These are phyloP conservation scores for Melanostoma mellinum DNA, from an alignment of 2,888 invertebrate species.

Conservation along the genomic window DNA sequence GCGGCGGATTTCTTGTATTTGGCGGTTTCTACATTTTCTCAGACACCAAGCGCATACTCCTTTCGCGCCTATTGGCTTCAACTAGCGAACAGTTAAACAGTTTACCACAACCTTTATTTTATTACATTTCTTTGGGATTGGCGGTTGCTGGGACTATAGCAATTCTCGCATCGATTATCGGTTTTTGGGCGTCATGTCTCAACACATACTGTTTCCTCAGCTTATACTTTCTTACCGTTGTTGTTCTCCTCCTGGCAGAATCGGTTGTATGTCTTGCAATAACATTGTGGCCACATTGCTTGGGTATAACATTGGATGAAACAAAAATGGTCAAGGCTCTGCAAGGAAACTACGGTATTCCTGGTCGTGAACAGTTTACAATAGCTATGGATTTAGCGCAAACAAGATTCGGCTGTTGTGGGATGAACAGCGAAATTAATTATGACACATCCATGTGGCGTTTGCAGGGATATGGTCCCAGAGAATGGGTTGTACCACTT, in stretches of 20 bases:
- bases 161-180: constrained; percentile 87
- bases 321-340: constrained; percentile 87
- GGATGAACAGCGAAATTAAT: constrained; percentile 89
- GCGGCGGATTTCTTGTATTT: constrained; percentile 88
- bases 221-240: constrained; percentile 88
- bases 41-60: constrained; percentile 87
- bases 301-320: constrained; percentile 87
- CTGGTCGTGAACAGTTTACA: constrained; percentile 88
- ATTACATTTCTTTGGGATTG: constrained; percentile 88
- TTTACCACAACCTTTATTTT: constrained; percentile 88
- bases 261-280: constrained; percentile 88
- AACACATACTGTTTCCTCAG: constrained; percentile 89
- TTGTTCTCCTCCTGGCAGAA: constrained; percentile 87
- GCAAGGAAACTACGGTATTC: constrained; percentile 90
- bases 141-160: constrained; percentile 87
- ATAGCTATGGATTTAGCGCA: constrained; percentile 91
- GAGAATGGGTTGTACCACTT: constrained; percentile 86
- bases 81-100: constrained; percentile 83
- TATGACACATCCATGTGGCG: constrained; percentile 92
- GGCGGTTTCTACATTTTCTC: constrained; percentile 88
- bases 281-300: constrained; percentile 89
- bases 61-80: constrained; percentile 88
- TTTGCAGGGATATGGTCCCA: constrained; percentile 88
- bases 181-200: constrained; percentile 91
- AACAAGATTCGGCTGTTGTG: constrained; percentile 89